Base-by-base conservation (phyloP, 2,113 vertebrate species). In the Tor tambroides region DNA sequence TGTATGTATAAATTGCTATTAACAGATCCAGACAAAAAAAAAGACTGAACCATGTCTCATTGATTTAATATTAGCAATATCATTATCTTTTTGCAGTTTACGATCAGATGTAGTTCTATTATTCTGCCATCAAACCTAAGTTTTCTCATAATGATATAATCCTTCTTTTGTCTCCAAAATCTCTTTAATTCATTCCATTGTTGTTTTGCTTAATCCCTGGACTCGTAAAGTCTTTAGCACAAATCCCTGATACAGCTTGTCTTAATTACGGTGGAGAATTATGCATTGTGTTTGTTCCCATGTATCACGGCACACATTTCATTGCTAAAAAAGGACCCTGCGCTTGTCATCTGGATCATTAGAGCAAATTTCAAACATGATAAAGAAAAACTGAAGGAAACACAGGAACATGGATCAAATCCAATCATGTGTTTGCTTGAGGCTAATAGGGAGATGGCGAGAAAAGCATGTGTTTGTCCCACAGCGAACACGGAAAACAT, bases 231-330 rank as follows among this genome's bases (percentile, higher is more conserved):
- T 63, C 49, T 28, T 46, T 15, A 17, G 59, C 59, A 81, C 35
- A 65, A 51, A 51, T 8, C 84, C 88, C 81, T 49, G 88, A 56
- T 74, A n/a, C 86, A 89, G 86, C 88, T 90, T 87, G 87, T 75
- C 72, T 86, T 89, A n/a, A 89, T 90, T 91, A 6, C 1, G 41
- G 85, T 79, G 12, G 2, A 46, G 43, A 46, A 3, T 46, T 3
- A 10, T 43, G 11, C n/a, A 6, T 8, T 8, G 0, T 65, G 26
- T 65, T 35, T 65, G 11, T 49, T 38, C 12, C 63, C 30, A 4
- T 67, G 72, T 51, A 6, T 74, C 41, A 77, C 35, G 51, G 51
- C 26, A 74, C 38, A 43, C 30, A 77, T 59, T 51, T 51, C 59
- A 54, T 17, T 30, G 19, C 32, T 21, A 32, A 69, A n/a, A 43